These are phyloP conservation scores for Phymorhynchus buccinoides DNA, from an alignment of 1,140 invertebrate species.

Conservation along the genomic window DNA sequence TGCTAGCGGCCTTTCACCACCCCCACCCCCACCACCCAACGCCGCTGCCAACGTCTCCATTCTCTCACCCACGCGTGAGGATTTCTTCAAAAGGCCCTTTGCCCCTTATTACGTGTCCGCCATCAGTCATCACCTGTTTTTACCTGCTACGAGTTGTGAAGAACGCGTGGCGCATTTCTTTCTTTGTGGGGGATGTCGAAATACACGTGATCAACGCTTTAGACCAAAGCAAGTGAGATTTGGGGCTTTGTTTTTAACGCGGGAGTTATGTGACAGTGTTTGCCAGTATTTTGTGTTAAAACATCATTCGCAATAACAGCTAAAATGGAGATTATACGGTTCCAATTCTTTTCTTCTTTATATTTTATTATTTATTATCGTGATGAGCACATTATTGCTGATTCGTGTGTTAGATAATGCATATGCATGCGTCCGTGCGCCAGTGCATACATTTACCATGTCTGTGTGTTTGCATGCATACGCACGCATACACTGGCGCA, in stretches of 20 bases:
- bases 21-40: background rate
- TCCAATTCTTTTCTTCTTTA: too few relatives aligned
- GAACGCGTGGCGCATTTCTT: background rate
- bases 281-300: background rate
- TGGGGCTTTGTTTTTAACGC: background rate
- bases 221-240: background rate
- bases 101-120: background rate
- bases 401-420: too few relatives aligned
- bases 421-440: too few relatives aligned
- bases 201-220: too few relatives aligned
- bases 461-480: background rate
- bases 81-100: background rate
- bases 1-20: constrained; percentile 47
- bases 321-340: background rate
- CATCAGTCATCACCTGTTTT: background rate
- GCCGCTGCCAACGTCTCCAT: background rate
- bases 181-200: background rate
- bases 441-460: too few relatives aligned
- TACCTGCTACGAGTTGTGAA: too few relatives aligned
- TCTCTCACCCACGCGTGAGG: background rate
- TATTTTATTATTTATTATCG: too few relatives aligned
- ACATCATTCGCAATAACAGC: background rate
- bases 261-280: background rate
- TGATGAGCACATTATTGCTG: too few relatives aligned
- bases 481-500: constrained; percentile 14